Conservation (phyloP, 1,140 invertebrate genomes). For the Drosophila kurseongensis region DNA sequence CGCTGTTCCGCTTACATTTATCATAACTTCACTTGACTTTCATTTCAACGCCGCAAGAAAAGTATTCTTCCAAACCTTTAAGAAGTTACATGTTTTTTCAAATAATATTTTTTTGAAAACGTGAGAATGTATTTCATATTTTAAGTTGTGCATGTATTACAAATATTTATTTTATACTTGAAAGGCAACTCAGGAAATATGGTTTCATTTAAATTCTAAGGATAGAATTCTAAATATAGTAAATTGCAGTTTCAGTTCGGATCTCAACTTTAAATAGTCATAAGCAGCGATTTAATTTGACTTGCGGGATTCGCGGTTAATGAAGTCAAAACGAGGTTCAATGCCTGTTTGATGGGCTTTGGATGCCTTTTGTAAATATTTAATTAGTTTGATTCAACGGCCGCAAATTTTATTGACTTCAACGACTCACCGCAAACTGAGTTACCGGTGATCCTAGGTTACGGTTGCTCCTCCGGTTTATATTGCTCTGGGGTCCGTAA, state of each 20-base stretch:
- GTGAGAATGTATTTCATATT: no score
- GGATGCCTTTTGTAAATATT: slow-evolving; percentile 68
- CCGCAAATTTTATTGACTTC: slow-evolving; percentile 61
- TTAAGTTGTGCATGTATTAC: no score
- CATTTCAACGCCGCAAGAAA: slow-evolving; percentile 13
- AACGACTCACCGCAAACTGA: slow-evolving; percentile 8
- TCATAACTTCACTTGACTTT: slow-evolving; percentile 55
- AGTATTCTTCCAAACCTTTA: background rate
- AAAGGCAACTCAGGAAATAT: no score
- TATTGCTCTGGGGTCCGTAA: slow-evolving; percentile 1
- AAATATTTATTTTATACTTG: no score
- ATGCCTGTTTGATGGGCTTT: slow-evolving; percentile 28
- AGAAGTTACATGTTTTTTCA: no score
- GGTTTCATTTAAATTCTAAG: no score
- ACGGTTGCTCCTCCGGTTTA: slow-evolving; percentile 7
- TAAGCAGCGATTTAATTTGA: slow-evolving; percentile 25
- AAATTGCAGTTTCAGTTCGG: background rate
- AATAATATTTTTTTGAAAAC: no score
- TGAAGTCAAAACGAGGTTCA: slow-evolving; percentile 49
- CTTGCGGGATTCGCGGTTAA: slow-evolving; percentile 34
- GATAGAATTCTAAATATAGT: no score
- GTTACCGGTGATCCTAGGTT: background rate
- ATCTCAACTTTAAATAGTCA: slow-evolving; percentile 7
- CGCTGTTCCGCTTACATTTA: slow-evolving; percentile 49
- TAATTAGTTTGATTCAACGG: slow-evolving; percentile 70